Evolutionary conservation across 2,113 vertebrate genomes (phyloP), one percentile per base, ranked within the genome.

Genomic region (Passer montanus): DNA sequence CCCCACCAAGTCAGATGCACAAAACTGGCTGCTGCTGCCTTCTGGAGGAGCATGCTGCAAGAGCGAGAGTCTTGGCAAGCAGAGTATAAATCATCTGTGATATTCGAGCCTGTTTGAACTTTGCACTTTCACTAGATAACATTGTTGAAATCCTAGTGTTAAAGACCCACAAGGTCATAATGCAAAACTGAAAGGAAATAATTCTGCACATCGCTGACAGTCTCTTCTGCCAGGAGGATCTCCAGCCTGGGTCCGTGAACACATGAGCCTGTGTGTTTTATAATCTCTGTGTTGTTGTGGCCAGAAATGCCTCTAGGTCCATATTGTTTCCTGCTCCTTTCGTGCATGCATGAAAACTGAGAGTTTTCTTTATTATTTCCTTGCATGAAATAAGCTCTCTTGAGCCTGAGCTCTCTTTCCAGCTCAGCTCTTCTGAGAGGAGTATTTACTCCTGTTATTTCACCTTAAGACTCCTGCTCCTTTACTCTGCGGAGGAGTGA

Each of bases 291-390:
- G 5, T 37, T 58, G 33, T 1, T 77, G 53, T 37, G 63, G 53
- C 46, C 47, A 74, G 55, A 39, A 69, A 43, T 4, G 19, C 43
- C 24, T 79, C 49, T 39, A 39, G 46, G 50, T 89, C 67, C 23
- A 2, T 41, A 13, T 33, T 4, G 6, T 66, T 87, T 79, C 37
- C 50, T 59, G 11, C 35, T 75, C 28, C 37, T 52, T 7, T 2
- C 41, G 12, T 11, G 9, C 9, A 9, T 14, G 22, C 13, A 16
- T 0, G 0, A 55, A 70, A 15, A 41, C 39, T 41, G 39, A 11
- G 23, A 8, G 10, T 69, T 85, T 80, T 79, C 72, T 69, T 80
- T 44, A 50, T 62, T 88, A 37, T 73, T 92, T 70, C 19, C 60
- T 81, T 43, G 37, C 26, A 7, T 80, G 30, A 44, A 83, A 80